phyloP scores from a whole-genome alignment of 2,888 invertebrate genomes.

The Tetramorium bicarinatum region DNA sequence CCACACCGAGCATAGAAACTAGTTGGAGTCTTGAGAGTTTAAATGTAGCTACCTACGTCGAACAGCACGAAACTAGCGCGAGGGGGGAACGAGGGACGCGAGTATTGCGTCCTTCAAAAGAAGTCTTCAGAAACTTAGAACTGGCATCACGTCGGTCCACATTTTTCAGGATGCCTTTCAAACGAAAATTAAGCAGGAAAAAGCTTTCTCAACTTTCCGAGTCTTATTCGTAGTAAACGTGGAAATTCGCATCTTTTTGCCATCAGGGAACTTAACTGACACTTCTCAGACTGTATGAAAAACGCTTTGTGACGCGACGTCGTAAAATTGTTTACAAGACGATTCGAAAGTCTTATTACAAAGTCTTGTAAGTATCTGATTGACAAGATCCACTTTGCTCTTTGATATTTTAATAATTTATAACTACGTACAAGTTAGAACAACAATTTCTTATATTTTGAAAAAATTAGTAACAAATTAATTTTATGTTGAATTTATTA shows the following conservation, averaged over 20 bases:
- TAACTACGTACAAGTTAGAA: background rate
- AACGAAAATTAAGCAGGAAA: slow-evolving; percentile 72
- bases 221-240: slow-evolving; percentile 60
- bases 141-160: slow-evolving; percentile 67
- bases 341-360: background rate
- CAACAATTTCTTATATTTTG: background rate
- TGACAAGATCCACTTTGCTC: background rate
- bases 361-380: background rate
- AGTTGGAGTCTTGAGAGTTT: slow-evolving; percentile 49
- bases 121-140: slow-evolving; percentile 65
- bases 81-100: slow-evolving; percentile 62
- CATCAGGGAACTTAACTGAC: slow-evolving; percentile 18
- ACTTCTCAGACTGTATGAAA: slow-evolving; percentile 24
- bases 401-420: background rate
- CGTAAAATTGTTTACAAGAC: slow-evolving; percentile 34
- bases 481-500: background rate
- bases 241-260: slow-evolving; percentile 64
- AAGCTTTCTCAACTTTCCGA: slow-evolving; percentile 67
- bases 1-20: slow-evolving; percentile 62
- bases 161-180: slow-evolving; percentile 75
- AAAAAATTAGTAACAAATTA: background rate
- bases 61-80: slow-evolving; percentile 41
- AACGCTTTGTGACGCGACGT: background rate
- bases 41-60: slow-evolving; percentile 54
- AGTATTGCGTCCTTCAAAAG: slow-evolving; percentile 69